These are phyloP conservation scores for Platycnemis pennipes DNA, from an alignment of 2,888 invertebrate genomes.

Conservation along the genomic window DNA sequence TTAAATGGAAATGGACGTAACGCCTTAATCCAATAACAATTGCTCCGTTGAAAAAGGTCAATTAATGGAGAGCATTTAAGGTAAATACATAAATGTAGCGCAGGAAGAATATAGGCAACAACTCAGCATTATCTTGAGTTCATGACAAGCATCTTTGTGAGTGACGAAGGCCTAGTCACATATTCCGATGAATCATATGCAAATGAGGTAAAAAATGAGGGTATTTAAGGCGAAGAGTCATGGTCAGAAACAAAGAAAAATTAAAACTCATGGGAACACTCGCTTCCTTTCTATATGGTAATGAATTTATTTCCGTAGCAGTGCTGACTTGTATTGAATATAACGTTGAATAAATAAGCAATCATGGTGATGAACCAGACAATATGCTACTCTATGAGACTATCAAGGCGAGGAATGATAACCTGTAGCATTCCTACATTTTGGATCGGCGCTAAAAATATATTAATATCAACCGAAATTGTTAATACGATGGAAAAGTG, in stretches of 20 bases:
- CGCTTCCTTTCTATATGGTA: constrained; percentile 2
- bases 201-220: background rate
- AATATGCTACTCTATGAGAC: background rate
- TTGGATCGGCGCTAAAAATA: background rate
- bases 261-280: background rate
- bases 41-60: background rate
- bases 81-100: background rate
- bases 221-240: background rate
- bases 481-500: no score
- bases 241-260: background rate
- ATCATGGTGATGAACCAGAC: background rate
- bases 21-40: background rate
- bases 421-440: background rate
- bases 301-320: background rate
- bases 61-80: background rate
- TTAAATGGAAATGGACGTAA: no score
- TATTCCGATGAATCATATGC: constrained; percentile 1
- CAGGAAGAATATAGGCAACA: background rate
- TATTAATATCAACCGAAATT: no score
- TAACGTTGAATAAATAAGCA: background rate
- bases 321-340: background rate
- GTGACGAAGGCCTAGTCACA: background rate
- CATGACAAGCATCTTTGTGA: constrained; percentile 9
- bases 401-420: background rate
- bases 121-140: background rate